Evolutionary conservation across 2,888 invertebrate species (phyloP).

Genomic region (Argyresthia albistria): DNA sequence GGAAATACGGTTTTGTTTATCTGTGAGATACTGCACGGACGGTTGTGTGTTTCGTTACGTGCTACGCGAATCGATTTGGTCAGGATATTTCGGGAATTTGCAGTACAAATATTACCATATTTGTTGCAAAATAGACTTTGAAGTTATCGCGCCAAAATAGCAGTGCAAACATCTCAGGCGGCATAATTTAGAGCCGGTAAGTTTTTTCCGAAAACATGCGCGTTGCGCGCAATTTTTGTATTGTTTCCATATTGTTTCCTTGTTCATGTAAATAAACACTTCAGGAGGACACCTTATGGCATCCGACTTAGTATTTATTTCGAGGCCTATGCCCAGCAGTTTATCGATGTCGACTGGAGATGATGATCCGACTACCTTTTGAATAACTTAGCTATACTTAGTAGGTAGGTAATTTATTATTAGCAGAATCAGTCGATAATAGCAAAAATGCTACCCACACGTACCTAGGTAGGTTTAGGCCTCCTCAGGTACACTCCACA

Average conservation of each 20-base stretch:
- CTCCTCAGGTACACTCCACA: no score
- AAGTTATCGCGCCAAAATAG: no score
- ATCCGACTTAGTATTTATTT: neutral
- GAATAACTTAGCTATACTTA: no score
- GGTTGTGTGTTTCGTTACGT: slow-evolving; percentile 3
- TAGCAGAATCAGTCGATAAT: no score
- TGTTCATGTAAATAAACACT: neutral
- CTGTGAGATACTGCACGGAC: slow-evolving; percentile 26
- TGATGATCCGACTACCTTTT: no score
- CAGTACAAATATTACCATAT: neutral
- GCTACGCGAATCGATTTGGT: neutral
- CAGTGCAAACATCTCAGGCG: no score
- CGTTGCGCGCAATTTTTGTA: slow-evolving; percentile 2
- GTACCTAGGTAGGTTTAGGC: no score
- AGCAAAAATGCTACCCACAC: no score
- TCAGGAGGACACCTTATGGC: no score
- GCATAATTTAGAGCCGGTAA: neutral
- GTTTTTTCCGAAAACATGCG: neutral
- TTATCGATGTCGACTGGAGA: no score
- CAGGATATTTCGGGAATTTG: slow-evolving; percentile 3
- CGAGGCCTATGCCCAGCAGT: no score
- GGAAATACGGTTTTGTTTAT: slow-evolving; percentile 61
- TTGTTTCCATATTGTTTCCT: slow-evolving; percentile 5
- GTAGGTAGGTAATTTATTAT: no score
- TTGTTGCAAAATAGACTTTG: neutral